Conservation (phyloP, 1,140 invertebrate species). For the Drosophila orosa region DNA sequence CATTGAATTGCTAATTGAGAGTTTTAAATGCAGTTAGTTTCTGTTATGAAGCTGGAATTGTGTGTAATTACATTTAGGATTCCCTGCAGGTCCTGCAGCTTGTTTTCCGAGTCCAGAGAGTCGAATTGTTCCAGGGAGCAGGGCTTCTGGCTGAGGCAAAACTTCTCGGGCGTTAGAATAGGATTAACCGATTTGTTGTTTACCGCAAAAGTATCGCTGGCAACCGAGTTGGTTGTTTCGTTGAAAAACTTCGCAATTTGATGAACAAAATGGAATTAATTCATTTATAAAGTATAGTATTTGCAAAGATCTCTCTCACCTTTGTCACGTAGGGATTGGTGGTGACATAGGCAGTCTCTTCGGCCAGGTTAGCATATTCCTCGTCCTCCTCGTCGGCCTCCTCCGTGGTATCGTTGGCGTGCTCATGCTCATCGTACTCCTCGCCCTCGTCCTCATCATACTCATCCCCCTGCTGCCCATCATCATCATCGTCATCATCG, state of each 20-base stretch:
- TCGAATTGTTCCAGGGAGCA: conserved; percentile 70
- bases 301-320: conserved; percentile 23
- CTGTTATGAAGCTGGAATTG: background rate
- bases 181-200: conserved; percentile 16
- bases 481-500: conserved; percentile 21
- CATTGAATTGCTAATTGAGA: conserved; percentile 64
- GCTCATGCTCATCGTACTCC: conserved; percentile 75
- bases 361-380: conserved; percentile 40
- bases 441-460: conserved; percentile 43
- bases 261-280: no score
- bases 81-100: conserved; percentile 76
- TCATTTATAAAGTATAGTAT: no score
- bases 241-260: conserved; percentile 38
- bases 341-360: conserved; percentile 74
- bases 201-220: conserved; percentile 52
- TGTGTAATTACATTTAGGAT: conserved; percentile 71
- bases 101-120: conserved; percentile 56
- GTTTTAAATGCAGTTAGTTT: background rate
- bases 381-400: conserved; percentile 59
- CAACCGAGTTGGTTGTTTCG: conserved; percentile 35
- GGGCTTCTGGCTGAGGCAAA: conserved; percentile 73
- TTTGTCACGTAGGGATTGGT: conserved; percentile 61
- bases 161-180: conserved; percentile 52
- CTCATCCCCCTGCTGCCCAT: conserved; percentile 31
- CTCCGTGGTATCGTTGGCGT: conserved; percentile 68